Base-by-base conservation (phyloP, 2,113 vertebrate species). In the Mustelus asterias region DNA sequence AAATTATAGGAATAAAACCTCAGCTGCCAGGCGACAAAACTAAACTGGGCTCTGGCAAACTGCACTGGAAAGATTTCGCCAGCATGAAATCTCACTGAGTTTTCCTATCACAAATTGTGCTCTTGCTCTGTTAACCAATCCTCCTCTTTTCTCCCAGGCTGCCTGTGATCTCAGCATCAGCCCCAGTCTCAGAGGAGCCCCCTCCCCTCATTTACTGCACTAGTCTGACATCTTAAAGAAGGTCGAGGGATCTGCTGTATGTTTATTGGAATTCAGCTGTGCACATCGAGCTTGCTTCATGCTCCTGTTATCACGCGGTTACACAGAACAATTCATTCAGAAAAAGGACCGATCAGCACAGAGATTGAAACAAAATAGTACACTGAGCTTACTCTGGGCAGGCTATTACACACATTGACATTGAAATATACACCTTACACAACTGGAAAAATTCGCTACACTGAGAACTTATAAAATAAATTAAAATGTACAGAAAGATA, bases 371-470 rank as follows among this genome's bases (percentile, higher is more conserved):
- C 33, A 9, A 65, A 93, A 93, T 22, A 20, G 13, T 93, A 93
- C 89, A 93, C 60, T 65, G 37, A 60, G 58, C 63, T 37, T 16
- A 65, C 33, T 93, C 33, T 37, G 89, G 89, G 60, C 89, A 93
- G 63, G 89, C 89, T 67, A 37, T 93, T 93, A 65, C 60, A 93
- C 89, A 65, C 33, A 65, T 93, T 33, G 60, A 65, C 89, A 65
- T 33, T 22, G n/a, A 93, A 93, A 93, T 93, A 93, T 93, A 93
- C 89, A 93, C 89, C 60, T 37, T 65, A 65, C 89, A 93, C 89
- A 37, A 93, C 89, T 65, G 58, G 89, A 93, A 65, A n/a, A 92
- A 22, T 41, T n/a, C 16, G 89, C 89, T 22, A 93, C 89, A 93
- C 60, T 65, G 89, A 65, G 89, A 93, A 93, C 37, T 93, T n/a